Evolutionary conservation across 2,113 vertebrate species (phyloP), one percentile per base, ranked within the genome.

Genomic region (Aleadryas rufinucha): DNA sequence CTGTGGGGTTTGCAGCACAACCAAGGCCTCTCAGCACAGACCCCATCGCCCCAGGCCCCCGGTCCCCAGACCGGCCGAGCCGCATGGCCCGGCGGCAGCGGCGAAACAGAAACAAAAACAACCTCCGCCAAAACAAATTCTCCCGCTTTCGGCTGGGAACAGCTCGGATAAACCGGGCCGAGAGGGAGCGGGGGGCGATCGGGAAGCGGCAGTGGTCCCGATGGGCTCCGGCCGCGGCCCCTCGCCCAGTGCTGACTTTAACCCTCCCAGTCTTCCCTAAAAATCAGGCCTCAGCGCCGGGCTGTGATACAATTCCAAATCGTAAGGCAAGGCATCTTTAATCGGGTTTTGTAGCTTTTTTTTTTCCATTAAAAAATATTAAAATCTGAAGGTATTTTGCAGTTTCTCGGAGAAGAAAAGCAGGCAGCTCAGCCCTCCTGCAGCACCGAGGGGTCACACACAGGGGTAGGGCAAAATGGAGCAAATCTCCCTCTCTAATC

Each of bases 401-500:
- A 85, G 53, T 45, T 93, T 59, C 37, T 72, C 28, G 16, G 30
- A n/a, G 68, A 35, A 86, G 27, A 47, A 75, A 65, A 71, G 11
- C 44, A 86, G 30, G 64, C 72, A 75, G 66, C 49, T 91, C 57
- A 53, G 72, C n/a, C 17, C 64, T 90, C 52, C 60, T 53, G 49
- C 75, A 42, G 84, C 45, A 81, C 74, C 16, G 23, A 68, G 72
- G 90, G 87, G 94, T 95, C 92, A 87, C 84, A 75, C 63, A 61
- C 45, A 47, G 87, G 83, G 92, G 91, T 88, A 89, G 84, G 75
- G 80, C 72, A 94, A 93, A 93, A 72, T 13, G 93, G 84, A 95
- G 91, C 87, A 91, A 89, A 90, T 86, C 87, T 95, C 79, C 50
- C 52, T 79, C 91, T 89, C 93, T 96, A 96, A 94, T 97, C 95